Conservation (phyloP, 2,888 invertebrate species). For the Drosophila hamatofila region DNA sequence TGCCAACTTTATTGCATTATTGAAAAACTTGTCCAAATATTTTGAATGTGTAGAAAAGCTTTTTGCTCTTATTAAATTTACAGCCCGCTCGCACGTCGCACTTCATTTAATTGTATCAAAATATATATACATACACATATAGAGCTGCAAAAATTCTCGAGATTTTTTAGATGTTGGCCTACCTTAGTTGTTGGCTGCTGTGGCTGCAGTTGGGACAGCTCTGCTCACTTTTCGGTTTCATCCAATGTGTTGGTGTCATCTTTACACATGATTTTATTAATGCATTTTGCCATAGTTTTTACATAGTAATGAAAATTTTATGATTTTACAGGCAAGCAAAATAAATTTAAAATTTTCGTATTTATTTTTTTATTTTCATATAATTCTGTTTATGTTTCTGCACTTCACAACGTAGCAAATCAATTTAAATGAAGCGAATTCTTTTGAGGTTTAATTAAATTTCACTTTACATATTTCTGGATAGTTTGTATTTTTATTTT, state of each 20-base stretch:
- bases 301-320: slow-evolving; percentile 45
- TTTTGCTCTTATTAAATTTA: slow-evolving; percentile 71
- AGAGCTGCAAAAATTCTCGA: not conserved
- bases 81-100: slow-evolving; percentile 1
- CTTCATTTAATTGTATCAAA: slow-evolving; percentile 55
- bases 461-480: slow-evolving; percentile 32
- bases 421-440: slow-evolving; percentile 66
- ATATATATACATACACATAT: slow-evolving; percentile 16
- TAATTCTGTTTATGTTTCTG: not conserved
- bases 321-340: slow-evolving; percentile 32
- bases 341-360: slow-evolving; percentile 15
- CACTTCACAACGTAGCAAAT: slow-evolving; percentile 22
- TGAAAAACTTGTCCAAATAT: slow-evolving; percentile 81
- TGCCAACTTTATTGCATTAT: slow-evolving; percentile 80
- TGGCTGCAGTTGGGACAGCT: slow-evolving; percentile 19
- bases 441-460: slow-evolving; percentile 72
- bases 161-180: slow-evolving; percentile 2
- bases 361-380: not conserved
- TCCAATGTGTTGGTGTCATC: slow-evolving; percentile 36
- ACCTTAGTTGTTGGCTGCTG: slow-evolving; percentile 23
- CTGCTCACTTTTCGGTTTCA: slow-evolving; percentile 29
- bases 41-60: slow-evolving; percentile 78
- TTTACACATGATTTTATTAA: slow-evolving; percentile 46
- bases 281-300: slow-evolving; percentile 44
- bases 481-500: slow-evolving; percentile 11